Conservation (phyloP, 2,888 invertebrate species). For the Drosophila ustulata region DNA sequence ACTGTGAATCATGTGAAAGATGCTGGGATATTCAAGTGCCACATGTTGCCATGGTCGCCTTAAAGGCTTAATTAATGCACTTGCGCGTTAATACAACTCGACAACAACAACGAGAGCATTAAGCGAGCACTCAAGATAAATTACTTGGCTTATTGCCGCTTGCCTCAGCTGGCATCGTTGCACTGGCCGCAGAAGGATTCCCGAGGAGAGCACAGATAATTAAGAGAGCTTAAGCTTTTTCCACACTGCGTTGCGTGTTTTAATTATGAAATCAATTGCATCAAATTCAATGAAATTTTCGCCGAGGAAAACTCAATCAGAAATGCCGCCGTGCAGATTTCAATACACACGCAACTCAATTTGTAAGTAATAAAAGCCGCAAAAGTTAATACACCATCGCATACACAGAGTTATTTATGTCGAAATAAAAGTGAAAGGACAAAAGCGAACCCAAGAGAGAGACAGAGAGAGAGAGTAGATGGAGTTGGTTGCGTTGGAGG, state of each 20-base stretch:
- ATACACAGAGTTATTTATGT: constrained; percentile 22
- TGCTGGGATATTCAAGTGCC: constrained; percentile 14
- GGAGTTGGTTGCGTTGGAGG: constrained; percentile 6
- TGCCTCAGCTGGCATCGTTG: constrained; percentile 7
- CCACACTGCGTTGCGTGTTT: constrained; percentile 17
- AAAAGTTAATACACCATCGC: constrained; percentile 20
- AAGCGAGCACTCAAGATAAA: constrained; percentile 75
- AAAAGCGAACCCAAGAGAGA: neutral
- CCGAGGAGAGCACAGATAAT: constrained; percentile 32
- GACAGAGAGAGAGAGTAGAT: constrained; percentile 1
- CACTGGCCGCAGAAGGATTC: constrained; percentile 7
- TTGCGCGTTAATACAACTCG: constrained; percentile 67
- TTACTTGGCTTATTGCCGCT: constrained; percentile 59
- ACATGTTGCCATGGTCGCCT: constrained; percentile 57
- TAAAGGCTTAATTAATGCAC: constrained; percentile 77
- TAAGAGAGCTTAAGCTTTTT: constrained; percentile 21
- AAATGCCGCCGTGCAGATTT: constrained; percentile 9
- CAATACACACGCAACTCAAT: constrained; percentile 11
- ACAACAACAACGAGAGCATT: constrained; percentile 48
- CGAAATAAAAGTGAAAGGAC: constrained; percentile 13
- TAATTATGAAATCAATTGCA: constrained; percentile 61
- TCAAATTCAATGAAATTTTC: constrained; percentile 55
- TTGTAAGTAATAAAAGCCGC: constrained; percentile 26
- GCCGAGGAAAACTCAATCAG: constrained; percentile 25
- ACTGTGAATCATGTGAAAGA: constrained; percentile 6